These are phyloP conservation scores for Athetis lepigone DNA, from an alignment of 2,888 invertebrate species.

Conservation along the genomic window DNA sequence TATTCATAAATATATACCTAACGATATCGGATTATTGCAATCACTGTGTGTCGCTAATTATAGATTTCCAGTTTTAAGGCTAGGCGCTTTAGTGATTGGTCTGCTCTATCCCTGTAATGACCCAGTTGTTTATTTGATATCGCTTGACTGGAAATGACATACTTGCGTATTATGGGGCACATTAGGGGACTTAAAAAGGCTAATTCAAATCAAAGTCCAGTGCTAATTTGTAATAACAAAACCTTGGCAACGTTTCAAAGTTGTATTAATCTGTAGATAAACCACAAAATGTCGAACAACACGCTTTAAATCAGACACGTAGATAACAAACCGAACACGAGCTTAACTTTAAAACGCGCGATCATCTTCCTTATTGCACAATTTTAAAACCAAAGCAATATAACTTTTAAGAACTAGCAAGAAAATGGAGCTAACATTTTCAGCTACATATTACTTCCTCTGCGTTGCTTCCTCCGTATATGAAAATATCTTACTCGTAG, in stretches of 20 bases:
- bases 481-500: conserved; percentile 74
- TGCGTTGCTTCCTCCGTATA: conserved; percentile 60
- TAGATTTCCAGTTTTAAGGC: conserved; percentile 15
- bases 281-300: background rate
- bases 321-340: background rate
- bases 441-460: conserved; percentile 61
- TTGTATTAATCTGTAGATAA: no score
- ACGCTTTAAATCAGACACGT: background rate
- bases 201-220: no score
- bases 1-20: conserved; percentile 59
- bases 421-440: conserved; percentile 62
- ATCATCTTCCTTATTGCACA: conserved; percentile 32
- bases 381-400: conserved; percentile 47
- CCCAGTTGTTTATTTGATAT: conserved; percentile 17
- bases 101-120: conserved; percentile 22
- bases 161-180: background rate
- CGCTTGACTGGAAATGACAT: conserved; percentile 16
- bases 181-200: no score
- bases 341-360: conserved; percentile 8
- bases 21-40: conserved; percentile 54
- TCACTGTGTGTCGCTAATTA: conserved; percentile 30
- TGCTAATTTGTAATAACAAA: no score
- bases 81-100: conserved; percentile 1
- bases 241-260: no score
- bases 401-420: conserved; percentile 44